Evolutionary conservation across 2,888 invertebrate genomes (phyloP), one percentile per base, ranked within the genome.

Genomic region (Stenichneumon culpator): DNA sequence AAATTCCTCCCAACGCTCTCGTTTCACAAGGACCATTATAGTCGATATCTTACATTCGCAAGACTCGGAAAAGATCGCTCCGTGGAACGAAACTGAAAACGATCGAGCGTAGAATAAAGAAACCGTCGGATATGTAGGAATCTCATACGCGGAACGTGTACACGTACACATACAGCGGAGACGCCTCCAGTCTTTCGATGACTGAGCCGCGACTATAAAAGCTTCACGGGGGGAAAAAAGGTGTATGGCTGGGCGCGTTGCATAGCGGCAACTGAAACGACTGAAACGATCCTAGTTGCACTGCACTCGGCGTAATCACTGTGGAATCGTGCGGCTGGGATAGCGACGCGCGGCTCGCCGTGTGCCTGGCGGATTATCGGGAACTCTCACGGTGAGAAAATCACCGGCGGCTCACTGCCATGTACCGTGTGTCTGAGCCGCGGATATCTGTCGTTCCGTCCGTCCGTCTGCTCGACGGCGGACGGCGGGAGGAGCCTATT

Each of bases 361-460:
- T 75, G 25, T 77, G 50, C 77, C 74, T 70, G 68, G 63, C 82
- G 78, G 86, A 88, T 88, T 86, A 87, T 88, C 84, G 87, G 85
- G 84, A 83, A 82, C 86, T 87, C 88, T 88, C 87, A 87, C 88
- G 86, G 83, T 87, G 86, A 87, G 87, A 87, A 88, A 87, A 87
- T 84, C 82, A 81, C 83, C 77, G 77, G 79, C 44, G 72, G 82
- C 77, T 82, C 60, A 68, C 72, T 14, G 25, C 22, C 4, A 75
- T 67, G 70, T 44, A 63, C 50, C 14, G 19, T 60, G 44, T 72
- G 79, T 78, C 25, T 69, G 32, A 36, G 16, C 52, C 54, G 44
- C 5, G 32, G 36, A 22, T 52, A 50, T 28, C 52, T 70, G 57
- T 74, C 74, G 44, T 16, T 81, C 54, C 16, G 74, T 73, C 14